Base-by-base conservation (phyloP, 2,888 invertebrate species). In the Drosophila kuntzei region DNA sequence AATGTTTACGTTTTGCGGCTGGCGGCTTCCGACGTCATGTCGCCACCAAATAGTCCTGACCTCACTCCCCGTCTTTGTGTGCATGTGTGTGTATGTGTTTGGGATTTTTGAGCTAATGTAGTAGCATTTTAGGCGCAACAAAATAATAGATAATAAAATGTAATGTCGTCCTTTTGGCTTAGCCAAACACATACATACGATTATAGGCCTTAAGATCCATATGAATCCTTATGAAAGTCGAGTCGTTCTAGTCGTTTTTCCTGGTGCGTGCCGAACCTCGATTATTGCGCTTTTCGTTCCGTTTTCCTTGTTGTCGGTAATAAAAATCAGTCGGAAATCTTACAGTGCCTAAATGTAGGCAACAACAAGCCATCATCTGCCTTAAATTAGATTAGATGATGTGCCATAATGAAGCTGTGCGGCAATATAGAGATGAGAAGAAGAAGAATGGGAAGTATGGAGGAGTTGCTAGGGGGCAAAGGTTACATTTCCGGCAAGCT, bases 141-240 rank as follows among this genome's bases (percentile, higher is more conserved):
- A 89, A 70, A 79, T 77, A 83, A 80, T 80, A 81, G 77, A 80
- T 89, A 87, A 90, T 86, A 90, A 88, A 90, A 90, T 79, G 89
- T 85, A 84, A 90, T 87, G 85, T 82, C 75, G 74, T 82, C 79
- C 75, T 79, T 72, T 70, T 71, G 82, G 84, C 82, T 84, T 76
- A 78, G 79, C 61, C 53, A 46, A 18, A 51, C 16, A 20, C 27
- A 61, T 54, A 58, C 68, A 63, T 58, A 61, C 55, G 61, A 49
- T 61, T 66, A 41, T 55, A 25, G 63, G 54, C 54, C 53, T 39
- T 61, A 53, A 51, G 39, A 53, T 62, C 29, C 50, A 29, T 55
- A 14, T 18, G n/a, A 50, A 50, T 64, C 34, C 43, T 27, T 66
- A 25, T n/a, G 12, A 46, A 51, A 22, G 14, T 20, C 54, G 46